These are phyloP conservation scores for Aurelia coerulea DNA, from an alignment of 30 jellyfish, hydroid and myxozoan genomes.

Conservation along the genomic window DNA sequence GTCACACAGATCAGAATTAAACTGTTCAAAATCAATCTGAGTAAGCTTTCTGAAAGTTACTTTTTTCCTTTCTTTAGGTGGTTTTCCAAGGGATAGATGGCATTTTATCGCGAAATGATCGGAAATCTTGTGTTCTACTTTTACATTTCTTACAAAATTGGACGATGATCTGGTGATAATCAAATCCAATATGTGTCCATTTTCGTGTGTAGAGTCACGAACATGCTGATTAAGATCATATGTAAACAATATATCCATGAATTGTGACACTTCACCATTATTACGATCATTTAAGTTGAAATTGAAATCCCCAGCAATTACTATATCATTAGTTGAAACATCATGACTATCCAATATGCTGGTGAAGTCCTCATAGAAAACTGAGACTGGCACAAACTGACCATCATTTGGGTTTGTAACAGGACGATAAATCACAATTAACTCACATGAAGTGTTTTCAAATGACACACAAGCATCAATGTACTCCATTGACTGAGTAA, in stretches of 20 bases:
- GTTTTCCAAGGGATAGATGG: too few relatives aligned
- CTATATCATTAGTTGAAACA: background rate
- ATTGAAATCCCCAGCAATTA: too few relatives aligned
- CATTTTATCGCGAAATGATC: too few relatives aligned
- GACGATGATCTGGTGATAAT: constrained; percentile 54
- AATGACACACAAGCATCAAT: background rate
- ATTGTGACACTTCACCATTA: constrained; percentile 36
- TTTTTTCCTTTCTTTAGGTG: too few relatives aligned
- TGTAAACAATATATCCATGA: constrained; percentile 7
- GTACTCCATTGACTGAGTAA: constrained; percentile 29
- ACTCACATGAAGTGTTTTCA: too few relatives aligned
- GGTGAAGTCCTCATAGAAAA: background rate
- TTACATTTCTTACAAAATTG: constrained; percentile 11
- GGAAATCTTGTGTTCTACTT: constrained; percentile 28
- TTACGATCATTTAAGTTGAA: constrained; percentile 8
- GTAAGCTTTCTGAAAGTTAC: too few relatives aligned
- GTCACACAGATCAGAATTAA: too few relatives aligned
- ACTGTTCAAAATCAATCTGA: too few relatives aligned
- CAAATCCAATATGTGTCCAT: constrained; percentile 47
- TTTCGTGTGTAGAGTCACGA: constrained; percentile 34
- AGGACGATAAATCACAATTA: too few relatives aligned
- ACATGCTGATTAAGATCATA: constrained; percentile 17
- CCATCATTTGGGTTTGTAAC: background rate
- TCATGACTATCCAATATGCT: constrained; percentile 10
- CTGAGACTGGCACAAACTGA: constrained; percentile 16